phyloP scores from a whole-genome alignment of 2,113 vertebrate genomes.

The Emberiza fucata region DNA sequence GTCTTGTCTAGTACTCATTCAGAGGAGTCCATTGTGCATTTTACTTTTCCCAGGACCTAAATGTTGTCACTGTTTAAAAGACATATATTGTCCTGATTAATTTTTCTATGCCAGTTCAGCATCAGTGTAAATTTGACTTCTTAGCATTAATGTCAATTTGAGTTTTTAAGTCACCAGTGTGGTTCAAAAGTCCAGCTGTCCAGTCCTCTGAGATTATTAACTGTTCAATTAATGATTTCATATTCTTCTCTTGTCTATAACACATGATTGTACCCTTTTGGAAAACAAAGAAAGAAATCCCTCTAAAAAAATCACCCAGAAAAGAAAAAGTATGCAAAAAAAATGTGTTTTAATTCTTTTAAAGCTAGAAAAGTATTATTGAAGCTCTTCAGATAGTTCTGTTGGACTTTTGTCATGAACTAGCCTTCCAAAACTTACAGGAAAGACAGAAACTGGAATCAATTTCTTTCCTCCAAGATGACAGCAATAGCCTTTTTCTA shows the following conservation, averaged over 20 bases:
- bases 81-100: not conserved
- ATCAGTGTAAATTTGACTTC: not conserved
- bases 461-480: constrained; percentile 7
- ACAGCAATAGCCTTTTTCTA: not conserved
- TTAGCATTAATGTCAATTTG: not conserved
- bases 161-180: not conserved
- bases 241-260: not conserved
- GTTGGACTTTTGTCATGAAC: not conserved
- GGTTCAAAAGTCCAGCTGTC: not conserved
- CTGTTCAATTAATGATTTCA: not conserved
- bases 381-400: not conserved
- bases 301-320: not conserved
- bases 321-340: not conserved
- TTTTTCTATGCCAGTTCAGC: not conserved
- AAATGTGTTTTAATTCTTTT: not conserved
- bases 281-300: not conserved
- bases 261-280: not conserved
- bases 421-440: not conserved
- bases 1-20: not conserved
- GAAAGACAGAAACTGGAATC: not conserved
- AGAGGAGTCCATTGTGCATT: not conserved
- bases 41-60: not conserved
- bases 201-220: not conserved
- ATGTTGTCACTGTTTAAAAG: not conserved
- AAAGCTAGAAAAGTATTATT: not conserved